A percentile compares a stretch with the other conserved stretches of the same genome.
phyloP scores from a whole-genome alignment of 1,140 invertebrate genomes.

The Drosophila leontia region DNA sequence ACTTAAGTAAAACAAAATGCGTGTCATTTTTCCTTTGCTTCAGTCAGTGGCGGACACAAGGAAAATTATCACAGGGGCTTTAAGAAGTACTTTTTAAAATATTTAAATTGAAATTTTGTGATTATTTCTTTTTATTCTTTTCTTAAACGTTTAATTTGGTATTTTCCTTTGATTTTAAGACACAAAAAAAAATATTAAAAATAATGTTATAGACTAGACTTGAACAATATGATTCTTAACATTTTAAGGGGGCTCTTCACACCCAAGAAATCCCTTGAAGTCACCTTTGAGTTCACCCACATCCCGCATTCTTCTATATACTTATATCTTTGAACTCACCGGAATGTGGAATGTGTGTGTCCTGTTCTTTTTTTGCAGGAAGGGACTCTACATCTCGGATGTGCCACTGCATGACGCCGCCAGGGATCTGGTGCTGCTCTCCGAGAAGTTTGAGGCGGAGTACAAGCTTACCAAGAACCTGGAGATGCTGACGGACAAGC shows the following conservation, averaged over 20 bases:
- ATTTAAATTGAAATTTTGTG: not conserved
- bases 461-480: slow-evolving; percentile 98
- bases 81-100: not conserved
- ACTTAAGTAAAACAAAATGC: slow-evolving; percentile 70
- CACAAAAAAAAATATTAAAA: not conserved
- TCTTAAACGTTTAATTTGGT: not conserved
- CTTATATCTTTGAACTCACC: slow-evolving; percentile 27
- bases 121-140: not conserved
- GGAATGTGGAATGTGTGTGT: slow-evolving; percentile 37
- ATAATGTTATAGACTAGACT: not conserved
- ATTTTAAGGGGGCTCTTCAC: too few species aligned
- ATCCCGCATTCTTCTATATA: not conserved
- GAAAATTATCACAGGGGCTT: not conserved
- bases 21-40: slow-evolving; percentile 57
- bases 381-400: slow-evolving; percentile 96
- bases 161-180: not conserved
- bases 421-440: slow-evolving; percentile 97
- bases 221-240: not conserved
- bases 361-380: slow-evolving; percentile 85
- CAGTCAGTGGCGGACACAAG: not conserved
- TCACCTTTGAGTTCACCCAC: slow-evolving; percentile 6
- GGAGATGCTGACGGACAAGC: slow-evolving; percentile 97
- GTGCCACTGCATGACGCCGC: slow-evolving; percentile 99
- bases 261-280: not conserved
- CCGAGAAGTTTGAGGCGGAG: slow-evolving; percentile 98